Base-by-base conservation (phyloP, 1,140 invertebrate species). In the Eciton burchellii region DNA sequence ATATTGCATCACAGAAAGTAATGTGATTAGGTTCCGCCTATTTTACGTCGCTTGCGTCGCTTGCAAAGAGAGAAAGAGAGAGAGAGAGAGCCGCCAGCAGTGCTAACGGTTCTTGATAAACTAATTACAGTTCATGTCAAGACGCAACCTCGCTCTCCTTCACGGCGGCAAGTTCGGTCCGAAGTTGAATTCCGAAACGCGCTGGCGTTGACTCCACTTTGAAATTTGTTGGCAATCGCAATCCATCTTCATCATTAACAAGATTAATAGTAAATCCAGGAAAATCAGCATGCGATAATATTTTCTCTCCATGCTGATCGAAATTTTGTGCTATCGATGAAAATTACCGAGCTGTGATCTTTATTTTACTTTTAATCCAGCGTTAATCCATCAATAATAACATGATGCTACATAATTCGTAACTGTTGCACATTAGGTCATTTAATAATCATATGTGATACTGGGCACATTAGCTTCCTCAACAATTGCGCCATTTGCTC, bases 91-190 rank as follows among this genome's bases (percentile, higher is more conserved):
- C 52, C 68, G 74, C 24, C 35, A 79, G 63, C n/a, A 56, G 5
- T 56, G 41, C 35, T 76, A 79, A 74, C 66, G 68, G 49, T 85
- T 85, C 77, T 89, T 79, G 82, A 84, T 86, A 84, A 88, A 84
- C 74, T 84, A 88, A 88, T 89, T 89, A 89, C 49, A 84, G 49
- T 86, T 81, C 41, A 54, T 70, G 54, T 45, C 24, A 11, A 26
- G 41, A 60, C 35, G 6, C n/a, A 71, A 29, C 24, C 76, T 54
- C 66, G 12, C 60, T 29, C 62, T 65, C 47, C 29, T 68, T 52
- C 43, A n/a, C 41, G 14, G n/a, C 21, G 26, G 19, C 49, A 74
- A 86, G 56, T 86, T 59, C 1, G 76, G 45, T 60, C 24, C 43
- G 8, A 29, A 84, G 56, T 74, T 84, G 57, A 71, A 74, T 82